Percentiles rank a stretch among this genome's conserved stretches.
Conservation (phyloP, 2,888 invertebrate species). For the Anoplius nigerrimus region DNA sequence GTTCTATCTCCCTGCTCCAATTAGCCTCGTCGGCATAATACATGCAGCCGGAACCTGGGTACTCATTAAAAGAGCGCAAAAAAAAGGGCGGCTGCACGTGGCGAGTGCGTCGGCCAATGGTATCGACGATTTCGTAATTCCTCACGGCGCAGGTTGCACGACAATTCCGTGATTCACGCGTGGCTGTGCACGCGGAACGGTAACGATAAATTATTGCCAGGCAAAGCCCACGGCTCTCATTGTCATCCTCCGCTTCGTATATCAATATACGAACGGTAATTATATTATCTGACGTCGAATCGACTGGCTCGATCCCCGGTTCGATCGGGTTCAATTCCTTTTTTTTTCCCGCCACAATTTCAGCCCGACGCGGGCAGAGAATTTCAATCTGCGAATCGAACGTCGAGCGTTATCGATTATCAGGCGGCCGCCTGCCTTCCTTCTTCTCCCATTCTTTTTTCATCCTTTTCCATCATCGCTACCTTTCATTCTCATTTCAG, state of each 20-base stretch:
- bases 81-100: conserved; percentile 31
- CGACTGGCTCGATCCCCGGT: too few species aligned
- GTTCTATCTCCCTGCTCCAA: conserved; percentile 13
- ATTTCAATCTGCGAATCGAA: too few species aligned
- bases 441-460: not conserved
- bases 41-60: conserved; percentile 51
- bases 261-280: too few species aligned
- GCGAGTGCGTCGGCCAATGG: conserved; percentile 17
- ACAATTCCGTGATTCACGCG: conserved; percentile 58
- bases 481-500: conserved; percentile 18
- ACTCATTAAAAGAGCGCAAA: conserved; percentile 36
- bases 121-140: conserved; percentile 44
- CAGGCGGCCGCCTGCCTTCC: conserved; percentile 10
- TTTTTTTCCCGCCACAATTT: too few species aligned
- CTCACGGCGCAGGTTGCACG: conserved; percentile 36
- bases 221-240: conserved; percentile 12
- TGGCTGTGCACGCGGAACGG: conserved; percentile 49
- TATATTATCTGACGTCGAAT: too few species aligned
- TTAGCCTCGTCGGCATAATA: conserved; percentile 34
- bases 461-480: not conserved
- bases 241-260: conserved; percentile 28
- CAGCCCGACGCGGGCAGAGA: too few species aligned
- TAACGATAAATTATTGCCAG: conserved; percentile 40
- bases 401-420: not conserved
- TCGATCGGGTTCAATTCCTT: too few species aligned